Percentiles rank a stretch among this genome's conserved stretches.
Conservation (phyloP, 2,888 invertebrate genomes). For the Phaonia tiefii region DNA sequence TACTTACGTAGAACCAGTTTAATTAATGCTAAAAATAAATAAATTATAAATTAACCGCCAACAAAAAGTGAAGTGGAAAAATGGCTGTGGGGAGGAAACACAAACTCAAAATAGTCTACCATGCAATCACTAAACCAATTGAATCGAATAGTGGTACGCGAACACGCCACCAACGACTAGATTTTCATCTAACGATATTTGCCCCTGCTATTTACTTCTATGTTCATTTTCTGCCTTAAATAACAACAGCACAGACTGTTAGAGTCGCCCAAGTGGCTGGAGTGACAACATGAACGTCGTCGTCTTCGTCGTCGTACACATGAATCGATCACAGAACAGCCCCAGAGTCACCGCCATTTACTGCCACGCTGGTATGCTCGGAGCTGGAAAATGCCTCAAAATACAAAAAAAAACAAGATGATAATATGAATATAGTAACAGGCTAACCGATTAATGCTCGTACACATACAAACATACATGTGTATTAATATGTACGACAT, state of each 20-base stretch:
- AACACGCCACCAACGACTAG: slow-evolving; percentile 6
- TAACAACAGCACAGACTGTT: background rate
- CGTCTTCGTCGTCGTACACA: slow-evolving; percentile 13
- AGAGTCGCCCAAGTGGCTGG: slow-evolving; percentile 31
- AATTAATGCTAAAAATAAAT: slow-evolving; percentile 37
- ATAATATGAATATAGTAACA: slow-evolving; percentile 31
- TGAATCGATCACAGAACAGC: slow-evolving; percentile 9
- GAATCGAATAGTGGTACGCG: slow-evolving; percentile 2
- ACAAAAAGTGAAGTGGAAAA: background rate
- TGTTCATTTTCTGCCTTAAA: background rate
- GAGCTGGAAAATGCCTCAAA: background rate
- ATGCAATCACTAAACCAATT: slow-evolving; percentile 7
- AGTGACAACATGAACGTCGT: background rate
- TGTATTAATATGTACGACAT: background rate
- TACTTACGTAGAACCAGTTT: slow-evolving; percentile 26
- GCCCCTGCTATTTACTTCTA: background rate
- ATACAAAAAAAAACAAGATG: slow-evolving; percentile 5
- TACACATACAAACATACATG: background rate
- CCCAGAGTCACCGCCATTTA: background rate
- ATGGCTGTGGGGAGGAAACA: background rate
- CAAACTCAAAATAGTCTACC: slow-evolving; percentile 9
- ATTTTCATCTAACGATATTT: slow-evolving; percentile 29
- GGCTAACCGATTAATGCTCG: slow-evolving; percentile 33
- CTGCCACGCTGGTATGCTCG: no score
- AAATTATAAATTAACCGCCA: slow-evolving; percentile 1